These are phyloP conservation scores for Lithophane leautieri DNA, from an alignment of 2,888 invertebrate genomes.

Conservation along the genomic window DNA sequence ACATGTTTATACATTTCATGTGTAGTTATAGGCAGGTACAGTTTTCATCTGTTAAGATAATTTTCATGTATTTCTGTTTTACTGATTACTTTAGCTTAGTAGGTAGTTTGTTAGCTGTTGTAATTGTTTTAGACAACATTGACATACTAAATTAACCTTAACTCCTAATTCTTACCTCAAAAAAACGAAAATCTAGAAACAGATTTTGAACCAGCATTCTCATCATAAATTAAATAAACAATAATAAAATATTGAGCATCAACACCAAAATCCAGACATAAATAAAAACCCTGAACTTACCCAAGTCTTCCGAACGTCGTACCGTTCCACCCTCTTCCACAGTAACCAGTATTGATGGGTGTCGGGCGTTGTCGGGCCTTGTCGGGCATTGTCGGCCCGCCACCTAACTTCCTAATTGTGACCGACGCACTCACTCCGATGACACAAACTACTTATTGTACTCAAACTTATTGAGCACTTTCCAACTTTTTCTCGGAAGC, in stretches of 20 bases:
- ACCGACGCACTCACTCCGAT: constrained; percentile 52
- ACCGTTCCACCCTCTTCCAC: constrained; percentile 1
- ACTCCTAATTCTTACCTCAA: background rate
- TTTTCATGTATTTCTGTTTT: too few relatives aligned
- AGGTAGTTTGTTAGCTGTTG: background rate
- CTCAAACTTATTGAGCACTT: constrained; percentile 58
- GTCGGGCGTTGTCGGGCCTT: constrained; percentile 35
- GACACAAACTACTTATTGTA: constrained; percentile 57
- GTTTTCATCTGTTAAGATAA: background rate
- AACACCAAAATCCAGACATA: constrained; percentile 11
- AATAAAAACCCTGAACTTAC: constrained; percentile 27
- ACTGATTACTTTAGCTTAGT: background rate
- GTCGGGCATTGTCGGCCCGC: constrained; percentile 27
- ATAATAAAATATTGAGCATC: background rate
- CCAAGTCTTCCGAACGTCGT: constrained; percentile 23
- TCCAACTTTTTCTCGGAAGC: constrained; percentile 38
- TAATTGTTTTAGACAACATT: background rate
- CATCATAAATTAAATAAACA: background rate
- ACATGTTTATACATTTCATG: background rate
- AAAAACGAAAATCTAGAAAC: background rate
- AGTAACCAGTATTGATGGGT: constrained; percentile 63
- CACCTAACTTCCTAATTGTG: constrained; percentile 60
- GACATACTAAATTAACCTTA: too few relatives aligned
- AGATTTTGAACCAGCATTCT: background rate
- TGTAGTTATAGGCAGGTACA: background rate